Evolutionary conservation across 2,888 invertebrate species (phyloP), one percentile per base, ranked within the genome.

Genomic region (Eupeodes latifasciatus): DNA sequence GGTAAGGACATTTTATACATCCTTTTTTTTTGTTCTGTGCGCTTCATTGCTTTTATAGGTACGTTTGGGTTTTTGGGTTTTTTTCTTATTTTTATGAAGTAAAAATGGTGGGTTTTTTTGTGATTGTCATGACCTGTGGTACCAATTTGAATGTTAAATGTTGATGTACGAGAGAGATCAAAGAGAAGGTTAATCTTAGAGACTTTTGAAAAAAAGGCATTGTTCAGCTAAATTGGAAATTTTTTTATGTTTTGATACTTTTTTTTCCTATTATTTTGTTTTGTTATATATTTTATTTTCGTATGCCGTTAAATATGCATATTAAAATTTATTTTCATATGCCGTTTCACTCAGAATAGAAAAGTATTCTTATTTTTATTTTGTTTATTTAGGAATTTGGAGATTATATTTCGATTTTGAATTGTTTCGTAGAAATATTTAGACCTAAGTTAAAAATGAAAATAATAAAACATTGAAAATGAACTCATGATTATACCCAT

Each of bases 81-180:
- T 49, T 55, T 69, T 27, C 19, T 49, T 55, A 36, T 19, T 16
- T 40, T 0, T 40, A 12, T 27, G 16, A 14, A 27, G 40, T 40
- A 55, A 4, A 40, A 16, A 34, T 69, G 36, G 64, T 64, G 49
- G 44, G 14, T 14, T n/a, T 59, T 57, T 61, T 57, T 61, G 40
- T 79, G 72, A 27, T 74, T 74, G 78, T 74, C 82, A 75, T 86
- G 83, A 86, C 86, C 82, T 86, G 86, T 79, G 79, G n/a, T 82
- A 85, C 78, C 61, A 59, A 78, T 75, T 85, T 67, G 74, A 78
- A 75, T 75, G 69, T 86, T 86, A 79, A 82, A 75, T 75, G 69
- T 86, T 86, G 82, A 82, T 75, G 83, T 79, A 59, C 5, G 10
- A 82, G 69, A 83, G 74, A 83, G 67, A 67, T 67, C 69, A 82